Evolutionary conservation across 2,888 invertebrate genomes (phyloP), one percentile per base, ranked within the genome.

Genomic region (Tolmerus cingulatus): DNA sequence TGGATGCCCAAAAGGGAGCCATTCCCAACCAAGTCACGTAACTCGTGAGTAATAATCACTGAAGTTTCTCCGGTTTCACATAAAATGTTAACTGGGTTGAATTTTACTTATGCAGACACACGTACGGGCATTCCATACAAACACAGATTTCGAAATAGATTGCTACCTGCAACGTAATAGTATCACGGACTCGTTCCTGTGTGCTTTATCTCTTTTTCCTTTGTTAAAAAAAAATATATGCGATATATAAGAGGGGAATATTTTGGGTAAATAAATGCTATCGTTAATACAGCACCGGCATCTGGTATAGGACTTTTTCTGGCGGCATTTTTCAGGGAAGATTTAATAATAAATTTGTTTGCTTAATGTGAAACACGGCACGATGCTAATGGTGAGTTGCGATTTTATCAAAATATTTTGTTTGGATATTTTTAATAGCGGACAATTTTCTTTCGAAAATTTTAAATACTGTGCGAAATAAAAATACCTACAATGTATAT

Each of bases 31-130:
- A 87, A 74, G 66, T 87, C 87, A 87, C 87, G 87, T 87, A 87
- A 86, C 86, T 86, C 81, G 43, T 86, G 85, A 87, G 85, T 87
- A 87, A 87, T 87, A 87, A 85, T 87, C 87, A 87, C 87, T 87
- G 74, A 87, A 87, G 91, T 92, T 92, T 91, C 90, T 89, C 90
- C 77, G 77, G 77, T 76, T 86, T 51, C 86, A 86, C 86, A 86
- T 86, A 86, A 86, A 86, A 86, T 86, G 86, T 86, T 86, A 77
- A 86, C 77, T 86, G 51, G 77, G 74, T 86, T 86, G 51, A 76
- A 77, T 86, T 86, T 77, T 86, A 86, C 85, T 85, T 85, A 85
- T 85, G 85, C 85, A 85, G 74, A 46, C 51, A 74, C 85, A 85
- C 85, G 85, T 85, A 74, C 57, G 57, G n/a, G 74, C 43, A 85